Conservation (phyloP, 2,888 invertebrate species). For the Agrotis exclamationis region DNA sequence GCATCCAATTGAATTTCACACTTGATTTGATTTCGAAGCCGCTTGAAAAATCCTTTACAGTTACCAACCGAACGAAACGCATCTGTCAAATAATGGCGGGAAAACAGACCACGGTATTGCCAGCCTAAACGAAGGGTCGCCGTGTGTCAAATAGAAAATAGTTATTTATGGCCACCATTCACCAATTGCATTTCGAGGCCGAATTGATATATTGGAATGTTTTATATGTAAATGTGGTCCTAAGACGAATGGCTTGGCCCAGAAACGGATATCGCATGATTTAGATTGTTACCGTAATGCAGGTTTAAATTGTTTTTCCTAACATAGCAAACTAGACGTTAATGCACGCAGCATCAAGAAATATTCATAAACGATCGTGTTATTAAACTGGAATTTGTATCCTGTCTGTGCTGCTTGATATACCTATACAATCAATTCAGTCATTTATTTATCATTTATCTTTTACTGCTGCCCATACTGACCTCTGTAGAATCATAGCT, state of each 20-base stretch:
- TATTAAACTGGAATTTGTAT: neutral
- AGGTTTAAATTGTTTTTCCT: slow-evolving; percentile 39
- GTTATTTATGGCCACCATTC: slow-evolving; percentile 90
- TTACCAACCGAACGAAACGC: slow-evolving; percentile 85
- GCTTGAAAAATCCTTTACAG: slow-evolving; percentile 85
- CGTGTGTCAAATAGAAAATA: slow-evolving; percentile 89
- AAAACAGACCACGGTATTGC: slow-evolving; percentile 83
- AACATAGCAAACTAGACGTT: neutral
- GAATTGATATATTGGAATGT: slow-evolving; percentile 90
- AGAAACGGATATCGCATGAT: slow-evolving; percentile 86
- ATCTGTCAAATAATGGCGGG: slow-evolving; percentile 89
- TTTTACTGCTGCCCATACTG: no score
- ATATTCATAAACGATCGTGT: neutral
- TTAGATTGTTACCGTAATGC: slow-evolving; percentile 70
- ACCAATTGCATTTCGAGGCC: slow-evolving; percentile 90
- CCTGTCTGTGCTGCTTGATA: neutral
- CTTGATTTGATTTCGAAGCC: slow-evolving; percentile 83
- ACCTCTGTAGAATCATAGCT: no score
- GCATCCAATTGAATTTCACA: slow-evolving; percentile 89
- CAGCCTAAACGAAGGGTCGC: slow-evolving; percentile 84
- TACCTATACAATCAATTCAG: neutral
- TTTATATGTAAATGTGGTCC: slow-evolving; percentile 89
- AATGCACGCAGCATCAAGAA: neutral
- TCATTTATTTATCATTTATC: neutral
- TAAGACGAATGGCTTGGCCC: slow-evolving; percentile 87